phyloP scores from a whole-genome alignment of 2,113 vertebrate genomes.

The Epinephelus moara region DNA sequence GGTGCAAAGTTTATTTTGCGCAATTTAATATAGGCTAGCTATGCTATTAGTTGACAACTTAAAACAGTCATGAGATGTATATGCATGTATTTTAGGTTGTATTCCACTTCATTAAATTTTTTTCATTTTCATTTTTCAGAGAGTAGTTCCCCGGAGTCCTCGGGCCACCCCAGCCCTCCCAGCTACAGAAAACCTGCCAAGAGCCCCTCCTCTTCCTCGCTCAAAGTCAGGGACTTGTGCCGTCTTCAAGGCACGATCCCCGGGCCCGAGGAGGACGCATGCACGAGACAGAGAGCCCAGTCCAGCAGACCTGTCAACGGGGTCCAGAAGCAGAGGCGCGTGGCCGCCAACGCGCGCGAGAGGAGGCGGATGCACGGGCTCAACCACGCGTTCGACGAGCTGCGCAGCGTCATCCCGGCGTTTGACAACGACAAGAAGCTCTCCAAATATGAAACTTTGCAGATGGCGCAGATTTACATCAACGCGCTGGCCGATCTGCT shows the following conservation, averaged over 20 bases:
- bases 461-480: conserved; percentile 99
- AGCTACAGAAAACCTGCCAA: conserved; percentile 80
- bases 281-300: conserved; percentile 79
- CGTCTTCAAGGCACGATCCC: conserved; percentile 79
- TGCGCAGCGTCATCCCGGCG: conserved; percentile 96
- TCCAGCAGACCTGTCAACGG: conserved; percentile 84
- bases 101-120: background rate
- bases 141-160: conserved; percentile 77
- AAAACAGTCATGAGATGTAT: background rate
- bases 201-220: conserved; percentile 69
- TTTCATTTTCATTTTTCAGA: conserved; percentile 61
- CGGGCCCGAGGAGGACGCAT: conserved; percentile 62
- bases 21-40: too few species aligned
- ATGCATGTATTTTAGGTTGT: background rate
- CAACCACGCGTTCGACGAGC: conserved; percentile 96
- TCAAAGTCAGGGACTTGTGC: conserved; percentile 84
- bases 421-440: conserved; percentile 98
- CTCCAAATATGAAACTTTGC: conserved; percentile 97
- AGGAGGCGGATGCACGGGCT: conserved; percentile 95
- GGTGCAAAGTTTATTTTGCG: too few species aligned
- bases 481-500: conserved; percentile 94
- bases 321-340: conserved; percentile 91
- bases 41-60: background rate
- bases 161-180: conserved; percentile 75
- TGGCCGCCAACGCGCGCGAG: conserved; percentile 95